A percentile compares a stretch with the other conserved stretches of the same genome.
phyloP scores from a whole-genome alignment of 2,888 invertebrate genomes.

The Hypena proboscidalis region DNA sequence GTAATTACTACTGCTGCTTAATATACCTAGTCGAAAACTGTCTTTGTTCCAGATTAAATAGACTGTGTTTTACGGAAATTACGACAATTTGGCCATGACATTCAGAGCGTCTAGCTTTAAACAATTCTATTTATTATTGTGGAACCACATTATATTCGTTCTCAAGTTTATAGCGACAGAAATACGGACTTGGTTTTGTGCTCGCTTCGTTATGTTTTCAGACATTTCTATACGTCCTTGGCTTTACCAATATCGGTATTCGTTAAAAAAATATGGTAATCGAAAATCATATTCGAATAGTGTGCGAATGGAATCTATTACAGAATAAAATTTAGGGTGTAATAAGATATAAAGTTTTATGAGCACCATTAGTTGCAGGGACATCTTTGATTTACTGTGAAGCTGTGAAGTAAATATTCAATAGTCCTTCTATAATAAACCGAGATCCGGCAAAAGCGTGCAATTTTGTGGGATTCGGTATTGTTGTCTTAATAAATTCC shows the following conservation, averaged over 20 bases:
- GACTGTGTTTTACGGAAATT: conserved; percentile 23
- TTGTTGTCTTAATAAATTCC: too few relatives aligned
- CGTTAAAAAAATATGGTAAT: conserved; percentile 18
- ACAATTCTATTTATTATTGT: too few relatives aligned
- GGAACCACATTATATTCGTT: too few relatives aligned
- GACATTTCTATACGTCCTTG: conserved; percentile 15
- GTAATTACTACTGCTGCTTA: too few relatives aligned
- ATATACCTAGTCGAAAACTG: too few relatives aligned
- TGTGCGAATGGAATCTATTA: conserved; percentile 17
- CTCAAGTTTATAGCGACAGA: too few relatives aligned
- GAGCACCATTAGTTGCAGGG: conserved; percentile 4
- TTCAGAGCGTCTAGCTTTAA: conserved; percentile 1
- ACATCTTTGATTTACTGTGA: too few relatives aligned
- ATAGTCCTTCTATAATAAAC: too few relatives aligned
- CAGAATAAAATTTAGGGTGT: conserved; percentile 20
- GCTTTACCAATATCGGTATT: conserved; percentile 6
- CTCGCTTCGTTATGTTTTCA: conserved; percentile 11
- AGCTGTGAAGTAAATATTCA: too few relatives aligned
- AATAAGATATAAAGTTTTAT: conserved; percentile 19
- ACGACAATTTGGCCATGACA: conserved; percentile 14
- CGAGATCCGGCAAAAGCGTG: too few relatives aligned
- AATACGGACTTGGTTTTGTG: too few relatives aligned
- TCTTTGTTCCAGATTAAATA: conserved; percentile 28
- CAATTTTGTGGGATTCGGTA: too few relatives aligned
- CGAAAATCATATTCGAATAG: conserved; percentile 13